A percentile compares a stretch with the other conserved stretches of the same genome.
Evolutionary conservation across 2,888 invertebrate genomes (phyloP).

Genomic region (Stegophylla sp.): DNA sequence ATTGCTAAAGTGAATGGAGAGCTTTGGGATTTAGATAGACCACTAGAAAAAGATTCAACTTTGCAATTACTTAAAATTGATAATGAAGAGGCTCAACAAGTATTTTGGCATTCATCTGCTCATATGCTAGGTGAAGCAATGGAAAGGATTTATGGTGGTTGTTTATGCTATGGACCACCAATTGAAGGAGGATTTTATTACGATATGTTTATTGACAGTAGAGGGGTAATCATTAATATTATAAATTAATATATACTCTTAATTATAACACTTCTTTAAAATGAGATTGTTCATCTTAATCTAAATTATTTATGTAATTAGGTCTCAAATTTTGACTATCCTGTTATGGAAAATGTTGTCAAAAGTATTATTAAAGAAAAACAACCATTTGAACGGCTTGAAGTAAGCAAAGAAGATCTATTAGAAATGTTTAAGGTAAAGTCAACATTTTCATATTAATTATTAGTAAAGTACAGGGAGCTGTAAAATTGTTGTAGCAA

Average conservation of each 20-base stretch:
- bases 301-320: slow-evolving; percentile 63
- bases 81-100: slow-evolving; percentile 90
- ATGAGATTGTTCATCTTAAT: neutral
- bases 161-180: slow-evolving; percentile 98
- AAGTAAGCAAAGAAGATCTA: slow-evolving; percentile 91
- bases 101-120: slow-evolving; percentile 99
- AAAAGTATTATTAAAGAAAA: slow-evolving; percentile 95
- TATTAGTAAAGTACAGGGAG: too few relatives aligned
- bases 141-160: slow-evolving; percentile 94
- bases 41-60: slow-evolving; percentile 83
- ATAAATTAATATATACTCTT: neutral
- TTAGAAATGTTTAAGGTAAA: slow-evolving; percentile 94
- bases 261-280: too few relatives aligned
- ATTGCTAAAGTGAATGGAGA: slow-evolving; percentile 92
- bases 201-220: slow-evolving; percentile 89
- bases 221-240: slow-evolving; percentile 65
- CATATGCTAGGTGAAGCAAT: slow-evolving; percentile 97
- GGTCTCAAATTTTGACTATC: slow-evolving; percentile 87
- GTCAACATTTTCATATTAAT: too few relatives aligned
- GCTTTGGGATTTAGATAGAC: slow-evolving; percentile 96
- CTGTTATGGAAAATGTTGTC: slow-evolving; percentile 80
- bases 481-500: too few relatives aligned
- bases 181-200: slow-evolving; percentile 98
- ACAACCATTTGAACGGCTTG: slow-evolving; percentile 96
- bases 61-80: slow-evolving; percentile 92